Evolutionary conservation across 1,140 invertebrate species (phyloP), one percentile per base, ranked within the genome.

Genomic region (Dreissena polymorpha): DNA sequence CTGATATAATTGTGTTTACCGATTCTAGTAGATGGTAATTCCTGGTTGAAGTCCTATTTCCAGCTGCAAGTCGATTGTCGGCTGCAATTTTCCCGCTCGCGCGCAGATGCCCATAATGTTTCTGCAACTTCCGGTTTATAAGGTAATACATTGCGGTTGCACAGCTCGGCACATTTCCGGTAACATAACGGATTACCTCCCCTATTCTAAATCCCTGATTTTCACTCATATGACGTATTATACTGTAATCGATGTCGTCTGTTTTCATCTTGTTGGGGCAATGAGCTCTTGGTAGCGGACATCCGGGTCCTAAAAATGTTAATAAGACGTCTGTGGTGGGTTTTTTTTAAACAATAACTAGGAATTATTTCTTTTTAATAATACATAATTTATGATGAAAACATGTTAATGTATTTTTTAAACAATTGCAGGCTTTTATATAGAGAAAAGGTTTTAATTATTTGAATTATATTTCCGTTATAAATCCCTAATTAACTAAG

Each of bases 111-210:
- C 63, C 72, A 29, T 50, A 73, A 65, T 83, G 81, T 39, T 83
- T 83, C 6, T 51, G 76, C 23, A 91, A 69, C 77, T 87, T 89
- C 79, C 83, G 85, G 39, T 85, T 64, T 18, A 91, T 88, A 51
- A 91, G 85, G 67, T 91, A 88, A 82, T 93, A 93, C 75, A 91
- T 91, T 27, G 92, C 89, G 69, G 89, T 86, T 10, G 91, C 87
- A 57, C 86, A 85, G 70, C 90, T 89, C 21, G 92, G 91, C 7
- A 89, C 86, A 83, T 92, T 92, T 68, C 88, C 85, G 21, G 90
- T 90, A 8, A 92, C 90, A 69, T 89, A 90, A 29, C 91, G 85
- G 53, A 91, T 90, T 64, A 92, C 84, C 57, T 93, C 92, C 53
- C 88, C 86, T 49, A 91, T 80, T 29, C 89, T 82, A 73, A 88